These are phyloP conservation scores for Kryptopterus vitreolus DNA, from an alignment of 2,797 vertebrate species.

Conservation along the genomic window DNA sequence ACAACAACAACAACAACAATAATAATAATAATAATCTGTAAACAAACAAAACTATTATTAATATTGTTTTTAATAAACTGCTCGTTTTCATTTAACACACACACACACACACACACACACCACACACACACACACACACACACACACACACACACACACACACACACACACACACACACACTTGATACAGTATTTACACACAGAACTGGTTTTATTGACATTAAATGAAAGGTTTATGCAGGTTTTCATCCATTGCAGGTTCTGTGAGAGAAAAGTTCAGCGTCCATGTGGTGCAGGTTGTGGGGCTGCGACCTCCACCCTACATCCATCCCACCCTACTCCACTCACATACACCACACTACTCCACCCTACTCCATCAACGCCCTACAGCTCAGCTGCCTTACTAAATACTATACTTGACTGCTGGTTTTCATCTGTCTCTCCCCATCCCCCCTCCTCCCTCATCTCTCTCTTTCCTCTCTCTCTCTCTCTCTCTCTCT, in stretches of 20 bases:
- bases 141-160: too few species aligned
- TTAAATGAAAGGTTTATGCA: not conserved
- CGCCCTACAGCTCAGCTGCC: conserved; percentile 30
- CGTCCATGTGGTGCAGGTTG: conserved; percentile 47
- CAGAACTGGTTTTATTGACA: not conserved
- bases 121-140: too few species aligned
- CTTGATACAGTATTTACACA: not conserved
- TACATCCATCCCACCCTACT: too few species aligned
- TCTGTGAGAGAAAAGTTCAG: not conserved
- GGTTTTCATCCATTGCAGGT: not conserved
- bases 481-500: not conserved
- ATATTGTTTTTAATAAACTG: too few species aligned
- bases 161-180: too few species aligned
- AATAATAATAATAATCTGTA: too few species aligned
- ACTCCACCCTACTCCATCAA: too few species aligned
- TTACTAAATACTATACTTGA: conserved; percentile 51
- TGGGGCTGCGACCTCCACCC: conserved; percentile 44
- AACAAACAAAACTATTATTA: too few species aligned
- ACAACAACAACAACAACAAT: too few species aligned
- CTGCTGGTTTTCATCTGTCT: conserved; percentile 41
- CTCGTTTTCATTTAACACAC: too few species aligned
- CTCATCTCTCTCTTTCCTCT: not conserved
- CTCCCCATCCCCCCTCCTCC: not conserved
- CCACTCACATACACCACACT: too few species aligned
- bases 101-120: too few species aligned